Evolutionary conservation across 2,888 invertebrate species (phyloP), one percentile per base, ranked within the genome.

Genomic region (Cantharis rustica): DNA sequence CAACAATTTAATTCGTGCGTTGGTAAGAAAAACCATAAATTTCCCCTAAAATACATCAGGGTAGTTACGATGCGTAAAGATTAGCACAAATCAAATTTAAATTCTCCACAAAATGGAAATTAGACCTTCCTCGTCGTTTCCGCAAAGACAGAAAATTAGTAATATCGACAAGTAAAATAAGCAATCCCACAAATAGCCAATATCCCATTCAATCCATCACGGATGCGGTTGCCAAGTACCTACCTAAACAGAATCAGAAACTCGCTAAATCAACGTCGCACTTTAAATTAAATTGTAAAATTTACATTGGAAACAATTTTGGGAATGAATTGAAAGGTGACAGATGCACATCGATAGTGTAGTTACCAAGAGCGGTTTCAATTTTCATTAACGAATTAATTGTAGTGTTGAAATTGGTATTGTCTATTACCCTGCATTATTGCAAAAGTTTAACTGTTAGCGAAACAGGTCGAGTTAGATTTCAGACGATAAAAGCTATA

Each of bases 141-240:
- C 79, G 72, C 68, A 47, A 73, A 72, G 75, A 71, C 80, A 72
- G 79, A 80, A 81, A 81, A 81, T 81, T 80, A 81, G 79, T 73
- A 75, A 78, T 81, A 80, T 81, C 79, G 81, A 77, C 81, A 80
- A 80, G 81, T 80, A 76, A 75, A 81, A 78, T 80, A 80, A 80
- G 79, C 80, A 76, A 81, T 75, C 75, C 78, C 79, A 66, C 76
- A 81, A 81, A 81, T 79, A 77, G 79, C 69, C 76, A 80, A 81
- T 80, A 81, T 81, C 81, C 80, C 68, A 16, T 76, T 76, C 76
- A 76, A 78, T 76, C 70, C 73, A 61, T 73, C 70, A 66, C 69
- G 70, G 70, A 74, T 62, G 73, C 62, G 73, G 68, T 73, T 73
- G 61, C 69, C 61, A 69, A 73, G 69, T 72, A 73, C 61, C 47